Conservation (phyloP, 2,113 vertebrate genomes). For the Tretioscincus oriximinensis region DNA sequence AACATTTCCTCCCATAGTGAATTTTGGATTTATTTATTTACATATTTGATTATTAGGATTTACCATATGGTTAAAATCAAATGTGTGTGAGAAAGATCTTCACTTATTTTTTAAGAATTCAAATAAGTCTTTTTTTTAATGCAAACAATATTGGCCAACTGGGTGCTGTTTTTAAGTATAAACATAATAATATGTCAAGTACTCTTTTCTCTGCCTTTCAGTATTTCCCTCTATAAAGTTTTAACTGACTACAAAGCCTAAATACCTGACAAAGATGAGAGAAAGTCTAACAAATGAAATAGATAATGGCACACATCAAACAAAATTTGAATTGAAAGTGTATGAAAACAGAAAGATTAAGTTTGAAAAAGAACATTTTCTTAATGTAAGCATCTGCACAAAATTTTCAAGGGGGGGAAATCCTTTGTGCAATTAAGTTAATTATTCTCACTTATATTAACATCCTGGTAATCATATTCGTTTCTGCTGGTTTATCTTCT, state of each 20-base stretch:
- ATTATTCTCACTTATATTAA: neutral
- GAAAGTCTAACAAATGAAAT: neutral
- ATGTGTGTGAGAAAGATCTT: neutral
- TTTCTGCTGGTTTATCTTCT: neutral
- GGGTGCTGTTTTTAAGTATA: neutral
- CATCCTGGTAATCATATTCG: neutral
- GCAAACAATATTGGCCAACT: neutral
- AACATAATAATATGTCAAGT: neutral
- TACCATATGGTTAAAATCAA: neutral
- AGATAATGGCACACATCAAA: neutral
- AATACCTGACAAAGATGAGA: neutral
- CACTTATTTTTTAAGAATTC: neutral
- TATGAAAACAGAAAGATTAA: neutral
- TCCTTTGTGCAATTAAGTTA: neutral
- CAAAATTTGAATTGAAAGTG: neutral
- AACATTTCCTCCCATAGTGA: neutral
- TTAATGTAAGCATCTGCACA: constrained; percentile 21
- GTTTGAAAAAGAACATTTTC: neutral
- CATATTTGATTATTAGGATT: no score
- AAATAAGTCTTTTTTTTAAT: neutral
- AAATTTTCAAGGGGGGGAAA: neutral
- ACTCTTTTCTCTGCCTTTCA: neutral
- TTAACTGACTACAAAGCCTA: neutral
- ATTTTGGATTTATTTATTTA: neutral
- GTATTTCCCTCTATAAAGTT: no score